A percentile compares a stretch with the other conserved stretches of the same genome.
Conservation (phyloP, 2,797 vertebrate genomes). For the Characodon lateralis region DNA sequence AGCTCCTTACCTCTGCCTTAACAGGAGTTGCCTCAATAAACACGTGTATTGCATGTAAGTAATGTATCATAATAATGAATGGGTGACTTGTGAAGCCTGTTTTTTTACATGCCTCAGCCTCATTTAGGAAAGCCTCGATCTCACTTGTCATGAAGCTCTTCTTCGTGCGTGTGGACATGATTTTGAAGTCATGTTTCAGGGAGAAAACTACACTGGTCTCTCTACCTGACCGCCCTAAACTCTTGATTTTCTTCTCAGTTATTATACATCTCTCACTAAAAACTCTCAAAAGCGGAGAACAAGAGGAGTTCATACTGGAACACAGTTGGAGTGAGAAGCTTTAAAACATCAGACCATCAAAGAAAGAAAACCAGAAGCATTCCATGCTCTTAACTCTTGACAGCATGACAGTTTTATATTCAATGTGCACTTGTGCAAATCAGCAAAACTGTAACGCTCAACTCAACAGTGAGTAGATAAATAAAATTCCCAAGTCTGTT, state of each 20-base stretch:
- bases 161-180: not conserved
- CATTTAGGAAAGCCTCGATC: not conserved
- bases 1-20: not conserved
- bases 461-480: not conserved
- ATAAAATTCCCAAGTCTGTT: not conserved
- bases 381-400: not conserved
- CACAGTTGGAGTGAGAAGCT: not conserved
- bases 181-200: not conserved
- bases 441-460: not conserved
- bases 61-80: not conserved
- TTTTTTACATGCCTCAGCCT: not conserved
- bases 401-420: not conserved
- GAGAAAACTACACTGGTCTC: not conserved
- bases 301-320: not conserved
- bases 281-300: not conserved
- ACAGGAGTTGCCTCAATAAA: not conserved
- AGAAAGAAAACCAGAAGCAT: not conserved
- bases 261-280: not conserved
- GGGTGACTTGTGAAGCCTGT: not conserved
- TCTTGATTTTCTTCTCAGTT: too few relatives aligned
- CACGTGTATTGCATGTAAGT: not conserved
- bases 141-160: not conserved
- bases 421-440: not conserved
- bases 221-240: not conserved
- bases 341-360: not conserved